Conservation (phyloP, 2,797 vertebrate genomes). For the Tenualosa thibaudeaui region DNA sequence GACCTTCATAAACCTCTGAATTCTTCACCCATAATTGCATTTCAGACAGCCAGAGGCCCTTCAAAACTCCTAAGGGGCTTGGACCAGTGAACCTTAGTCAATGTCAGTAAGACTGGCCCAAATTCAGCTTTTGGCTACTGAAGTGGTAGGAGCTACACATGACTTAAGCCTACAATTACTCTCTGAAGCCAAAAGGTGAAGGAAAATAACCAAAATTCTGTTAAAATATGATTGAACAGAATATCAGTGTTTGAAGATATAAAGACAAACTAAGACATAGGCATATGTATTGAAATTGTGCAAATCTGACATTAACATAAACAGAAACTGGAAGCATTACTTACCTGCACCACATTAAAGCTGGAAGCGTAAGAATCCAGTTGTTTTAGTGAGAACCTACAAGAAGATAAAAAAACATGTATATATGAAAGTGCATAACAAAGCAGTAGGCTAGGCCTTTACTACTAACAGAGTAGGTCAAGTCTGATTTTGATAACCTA, state of each 20-base stretch:
- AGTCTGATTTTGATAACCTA: background rate
- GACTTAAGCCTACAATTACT: background rate
- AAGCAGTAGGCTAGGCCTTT: background rate
- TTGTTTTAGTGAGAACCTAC: constrained; percentile 65
- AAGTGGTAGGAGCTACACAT: background rate
- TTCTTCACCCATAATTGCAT: background rate
- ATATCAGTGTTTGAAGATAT: no score
- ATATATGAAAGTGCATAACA: no score
- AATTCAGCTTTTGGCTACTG: background rate
- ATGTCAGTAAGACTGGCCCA: background rate
- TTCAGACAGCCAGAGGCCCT: no score
- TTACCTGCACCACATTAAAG: constrained; percentile 84
- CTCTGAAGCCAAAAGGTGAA: background rate
- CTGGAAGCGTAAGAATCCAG: constrained; percentile 67
- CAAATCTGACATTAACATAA: background rate
- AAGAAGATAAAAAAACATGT: constrained; percentile 36
- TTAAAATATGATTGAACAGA: no score
- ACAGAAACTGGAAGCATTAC: constrained; percentile 55
- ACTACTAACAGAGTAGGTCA: no score
- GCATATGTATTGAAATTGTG: no score
- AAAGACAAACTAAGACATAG: no score
- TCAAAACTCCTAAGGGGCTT: background rate
- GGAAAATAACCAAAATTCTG: no score
- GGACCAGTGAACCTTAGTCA: background rate
- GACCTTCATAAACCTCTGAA: background rate